Base-by-base conservation (phyloP, 2,113 vertebrate genomes). In the Epinephelus lanceolatus region DNA sequence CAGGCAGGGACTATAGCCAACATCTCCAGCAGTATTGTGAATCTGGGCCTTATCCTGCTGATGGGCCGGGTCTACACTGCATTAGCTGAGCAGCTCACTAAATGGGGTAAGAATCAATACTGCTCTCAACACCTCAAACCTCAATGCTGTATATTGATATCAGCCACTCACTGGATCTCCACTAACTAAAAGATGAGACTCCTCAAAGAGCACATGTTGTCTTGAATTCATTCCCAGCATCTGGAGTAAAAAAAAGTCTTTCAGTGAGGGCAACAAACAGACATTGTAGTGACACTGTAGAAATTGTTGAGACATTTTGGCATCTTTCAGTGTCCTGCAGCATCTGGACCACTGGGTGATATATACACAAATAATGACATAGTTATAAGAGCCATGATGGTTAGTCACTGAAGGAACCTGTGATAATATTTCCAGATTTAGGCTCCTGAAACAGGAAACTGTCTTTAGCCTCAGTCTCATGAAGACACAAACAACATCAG, bases 1-100 rank as follows among this genome's bases (percentile, higher is more conserved):
- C 81, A 96, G 95, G 95, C 96, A 14, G 95, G 94, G 47, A 96
- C 95, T 83, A 95, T 96, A 47, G 95, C 95, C 60, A 96, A 94
- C 86, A 93, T 96, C 94, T 96, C 94, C 81, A 94, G 95, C 92
- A 94, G 92, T 59, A 90, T 96, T 86, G 95, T 96, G 80, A 96
- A 95, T 77, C 91, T 96, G 88, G 94, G 91, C 30, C 94, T 96
- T 7, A 96, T 96, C 76, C 93, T 96, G 74, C 84, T 97, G 71
- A 95, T 95, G 95, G 95, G 95, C 42, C 94, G 94, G 73, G 94
- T 96, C 78, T 96, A 95, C 86, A 95, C 95, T 21, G 94, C 94
- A 0, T 86, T 96, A 85, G 96, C 96, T 0, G 95, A 96, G 83
- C 94, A 95, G 86, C 96, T 97, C 76, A 96, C 96, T 73, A 95